Evolutionary conservation across 1,140 invertebrate genomes (phyloP).

Genomic region (Papilio xuthus): DNA sequence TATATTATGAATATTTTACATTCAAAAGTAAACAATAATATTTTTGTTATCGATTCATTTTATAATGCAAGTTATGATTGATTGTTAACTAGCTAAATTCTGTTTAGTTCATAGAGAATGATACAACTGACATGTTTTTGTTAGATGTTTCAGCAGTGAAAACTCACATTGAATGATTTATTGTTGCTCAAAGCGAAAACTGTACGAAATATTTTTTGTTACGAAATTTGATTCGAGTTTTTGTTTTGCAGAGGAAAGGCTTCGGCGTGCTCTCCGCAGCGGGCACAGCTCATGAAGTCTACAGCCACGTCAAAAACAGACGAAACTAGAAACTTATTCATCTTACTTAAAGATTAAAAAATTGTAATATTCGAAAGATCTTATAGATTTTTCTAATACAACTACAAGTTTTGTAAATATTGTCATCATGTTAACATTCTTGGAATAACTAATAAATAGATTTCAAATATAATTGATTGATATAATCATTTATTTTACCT

Average conservation of each 20-base stretch:
- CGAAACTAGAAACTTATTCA: constrained; percentile 20
- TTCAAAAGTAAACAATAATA: background rate
- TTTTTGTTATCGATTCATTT: too few species aligned
- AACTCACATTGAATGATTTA: background rate
- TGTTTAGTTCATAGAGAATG: background rate
- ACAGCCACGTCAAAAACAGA: constrained; percentile 45
- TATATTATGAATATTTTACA: background rate
- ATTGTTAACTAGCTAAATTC: background rate
- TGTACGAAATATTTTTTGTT: background rate
- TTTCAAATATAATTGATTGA: background rate
- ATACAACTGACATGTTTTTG: background rate
- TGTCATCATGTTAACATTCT: background rate
- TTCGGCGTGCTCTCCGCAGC: constrained; percentile 45
- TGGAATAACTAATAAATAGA: background rate
- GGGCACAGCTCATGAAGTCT: constrained; percentile 51
- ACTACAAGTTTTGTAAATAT: background rate
- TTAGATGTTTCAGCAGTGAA: background rate
- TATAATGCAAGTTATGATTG: too few species aligned
- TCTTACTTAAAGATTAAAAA: background rate
- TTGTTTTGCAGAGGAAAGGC: constrained; percentile 47
- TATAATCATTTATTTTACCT: background rate
- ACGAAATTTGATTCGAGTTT: background rate
- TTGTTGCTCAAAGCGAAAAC: background rate
- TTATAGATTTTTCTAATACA: background rate
- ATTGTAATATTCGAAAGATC: background rate